Evolutionary conservation across 2,797 vertebrate genomes (phyloP).

Genomic region (Gambelia wislizenii): DNA sequence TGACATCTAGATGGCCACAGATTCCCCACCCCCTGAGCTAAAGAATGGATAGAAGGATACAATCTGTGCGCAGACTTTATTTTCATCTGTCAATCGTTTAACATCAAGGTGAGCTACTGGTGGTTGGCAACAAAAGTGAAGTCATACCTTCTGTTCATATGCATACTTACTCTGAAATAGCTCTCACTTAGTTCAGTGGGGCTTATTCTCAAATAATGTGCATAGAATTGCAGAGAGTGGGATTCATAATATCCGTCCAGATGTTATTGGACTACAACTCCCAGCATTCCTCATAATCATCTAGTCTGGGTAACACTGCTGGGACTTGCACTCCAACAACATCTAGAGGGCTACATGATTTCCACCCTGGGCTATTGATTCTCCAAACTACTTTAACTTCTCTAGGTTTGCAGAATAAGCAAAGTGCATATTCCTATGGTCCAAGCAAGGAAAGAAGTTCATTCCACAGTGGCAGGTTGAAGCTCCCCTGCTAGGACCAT

Average conservation of each 20-base stretch:
- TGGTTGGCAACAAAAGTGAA: not conserved
- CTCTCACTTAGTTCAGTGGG: not conserved
- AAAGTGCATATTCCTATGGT: not conserved
- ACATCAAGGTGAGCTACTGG: not conserved
- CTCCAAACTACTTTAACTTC: not conserved
- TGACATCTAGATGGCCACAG: not conserved
- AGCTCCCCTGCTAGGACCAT: too few species aligned
- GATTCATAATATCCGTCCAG: too few species aligned
- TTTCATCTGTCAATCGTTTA: slow-evolving; percentile 53
- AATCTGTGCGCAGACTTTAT: not conserved
- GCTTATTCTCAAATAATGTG: not conserved
- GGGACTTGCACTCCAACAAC: too few species aligned
- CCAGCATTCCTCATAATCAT: too few species aligned
- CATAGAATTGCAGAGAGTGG: not conserved
- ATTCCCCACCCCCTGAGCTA: not conserved
- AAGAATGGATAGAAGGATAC: not conserved
- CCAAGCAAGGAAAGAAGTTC: too few species aligned
- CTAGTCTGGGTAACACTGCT: too few species aligned
- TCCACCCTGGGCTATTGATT: too few species aligned
- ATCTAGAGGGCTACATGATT: too few species aligned
- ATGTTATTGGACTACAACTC: too few species aligned
- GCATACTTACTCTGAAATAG: not conserved
- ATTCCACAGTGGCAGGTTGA: too few species aligned
- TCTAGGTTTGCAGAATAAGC: not conserved
- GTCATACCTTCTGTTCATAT: not conserved